A percentile compares a stretch with the other conserved stretches of the same genome.
Evolutionary conservation across 2,888 invertebrate species (phyloP).

Genomic region (Eudasyphora cyanicolor): DNA sequence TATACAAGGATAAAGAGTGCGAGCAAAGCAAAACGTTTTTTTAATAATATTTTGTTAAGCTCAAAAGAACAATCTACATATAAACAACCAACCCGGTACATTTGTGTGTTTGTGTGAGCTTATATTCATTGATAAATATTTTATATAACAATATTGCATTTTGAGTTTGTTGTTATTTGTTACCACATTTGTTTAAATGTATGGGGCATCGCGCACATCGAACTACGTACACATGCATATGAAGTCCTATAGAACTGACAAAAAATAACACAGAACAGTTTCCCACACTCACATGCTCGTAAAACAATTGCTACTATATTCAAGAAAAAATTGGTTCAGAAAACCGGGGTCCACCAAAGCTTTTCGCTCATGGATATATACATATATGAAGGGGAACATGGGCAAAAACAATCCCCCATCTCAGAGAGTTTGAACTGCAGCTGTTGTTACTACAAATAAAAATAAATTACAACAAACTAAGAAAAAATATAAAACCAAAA

Average conservation of each 20-base stretch:
- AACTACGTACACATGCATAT: not conserved
- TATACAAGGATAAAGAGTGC: not conserved
- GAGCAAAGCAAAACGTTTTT: not conserved
- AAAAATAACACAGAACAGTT: not conserved
- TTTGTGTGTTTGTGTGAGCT: not conserved
- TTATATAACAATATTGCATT: conserved; percentile 64
- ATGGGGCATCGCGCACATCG: not conserved
- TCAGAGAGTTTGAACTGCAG: conserved; percentile 35
- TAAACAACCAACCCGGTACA: no score
- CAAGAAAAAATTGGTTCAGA: not conserved
- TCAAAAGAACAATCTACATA: not conserved
- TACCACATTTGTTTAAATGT: conserved; percentile 38
- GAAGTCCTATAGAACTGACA: not conserved
- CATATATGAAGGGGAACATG: not conserved
- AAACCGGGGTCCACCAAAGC: not conserved
- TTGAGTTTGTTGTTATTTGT: conserved; percentile 44
- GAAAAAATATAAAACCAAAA: conserved; percentile 29
- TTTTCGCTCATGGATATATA: not conserved
- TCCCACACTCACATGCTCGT: not conserved
- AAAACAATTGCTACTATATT: not conserved
- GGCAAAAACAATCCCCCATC: not conserved
- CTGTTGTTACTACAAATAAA: conserved; percentile 63
- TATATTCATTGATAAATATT: conserved; percentile 64
- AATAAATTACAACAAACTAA: conserved; percentile 54
- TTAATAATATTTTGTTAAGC: conserved; percentile 32